phyloP scores from a whole-genome alignment of 2,797 vertebrate species.

The Acomys russatus region DNA sequence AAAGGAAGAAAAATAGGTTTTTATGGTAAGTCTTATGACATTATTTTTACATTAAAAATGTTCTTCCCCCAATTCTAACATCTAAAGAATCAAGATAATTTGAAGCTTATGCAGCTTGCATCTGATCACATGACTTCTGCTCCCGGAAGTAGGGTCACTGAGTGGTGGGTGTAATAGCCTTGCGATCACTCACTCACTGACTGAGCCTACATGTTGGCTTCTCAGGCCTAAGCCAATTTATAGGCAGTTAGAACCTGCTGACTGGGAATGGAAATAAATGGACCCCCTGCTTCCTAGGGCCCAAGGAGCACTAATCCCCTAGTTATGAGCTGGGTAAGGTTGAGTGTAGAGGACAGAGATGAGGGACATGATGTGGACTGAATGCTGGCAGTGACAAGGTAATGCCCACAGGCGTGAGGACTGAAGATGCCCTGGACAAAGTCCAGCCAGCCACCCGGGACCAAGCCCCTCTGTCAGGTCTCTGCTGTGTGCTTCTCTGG shows the following conservation, averaged over 20 bases:
- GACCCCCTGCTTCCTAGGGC: background rate
- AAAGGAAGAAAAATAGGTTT: constrained; percentile 63
- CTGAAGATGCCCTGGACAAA: background rate
- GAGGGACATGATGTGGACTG: background rate
- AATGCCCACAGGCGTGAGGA: no score
- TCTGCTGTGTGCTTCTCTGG: background rate
- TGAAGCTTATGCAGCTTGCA: background rate
- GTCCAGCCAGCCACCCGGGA: background rate
- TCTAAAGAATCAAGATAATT: constrained; percentile 35
- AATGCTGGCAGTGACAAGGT: background rate
- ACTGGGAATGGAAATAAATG: background rate
- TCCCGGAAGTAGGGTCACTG: background rate
- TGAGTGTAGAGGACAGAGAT: background rate
- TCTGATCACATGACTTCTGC: background rate
- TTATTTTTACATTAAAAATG: background rate
- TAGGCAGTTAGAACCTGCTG: background rate
- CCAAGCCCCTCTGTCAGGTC: background rate
- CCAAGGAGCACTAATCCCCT: background rate
- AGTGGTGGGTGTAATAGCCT: background rate
- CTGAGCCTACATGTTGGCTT: no score
- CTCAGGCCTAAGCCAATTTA: background rate
- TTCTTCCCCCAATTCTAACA: background rate
- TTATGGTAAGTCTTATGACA: constrained; percentile 44
- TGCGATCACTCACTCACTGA: background rate
- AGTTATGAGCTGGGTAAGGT: no score